Conservation (phyloP, 1,140 invertebrate genomes). For the Pollicipes pollicipes region DNA sequence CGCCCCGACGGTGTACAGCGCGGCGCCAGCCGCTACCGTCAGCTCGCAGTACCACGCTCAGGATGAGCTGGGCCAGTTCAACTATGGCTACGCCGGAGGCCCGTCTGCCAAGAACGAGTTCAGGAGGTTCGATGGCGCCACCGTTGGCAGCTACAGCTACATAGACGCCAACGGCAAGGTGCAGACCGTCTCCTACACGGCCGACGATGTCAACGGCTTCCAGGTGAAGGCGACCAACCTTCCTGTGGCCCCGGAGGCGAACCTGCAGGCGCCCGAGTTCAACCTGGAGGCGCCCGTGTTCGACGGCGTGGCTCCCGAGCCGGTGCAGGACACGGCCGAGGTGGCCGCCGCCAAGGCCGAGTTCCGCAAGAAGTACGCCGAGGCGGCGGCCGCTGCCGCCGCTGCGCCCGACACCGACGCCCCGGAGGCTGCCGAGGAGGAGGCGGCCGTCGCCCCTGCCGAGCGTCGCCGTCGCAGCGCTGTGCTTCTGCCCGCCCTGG, state of each 20-base stretch:
- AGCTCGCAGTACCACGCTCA: slow-evolving; percentile 18
- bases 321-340: slow-evolving; percentile 12
- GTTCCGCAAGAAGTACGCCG: slow-evolving; percentile 13
- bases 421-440: neutral
- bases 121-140: slow-evolving; percentile 16
- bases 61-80: slow-evolving; percentile 25
- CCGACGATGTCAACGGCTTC: slow-evolving; percentile 16
- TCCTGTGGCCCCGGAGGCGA: slow-evolving; percentile 5
- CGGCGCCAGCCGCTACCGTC: slow-evolving; percentile 6
- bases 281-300: slow-evolving; percentile 19
- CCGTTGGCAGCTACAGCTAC: slow-evolving; percentile 18
- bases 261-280: neutral
- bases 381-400: slow-evolving; percentile 17
- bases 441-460: slow-evolving; percentile 1
- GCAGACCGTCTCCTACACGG: slow-evolving; percentile 19
- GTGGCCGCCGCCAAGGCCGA: slow-evolving; percentile 14
- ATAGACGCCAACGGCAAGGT: slow-evolving; percentile 19
- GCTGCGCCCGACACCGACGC: slow-evolving; percentile 8
- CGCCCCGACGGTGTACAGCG: slow-evolving; percentile 3
- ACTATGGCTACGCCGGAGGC: slow-evolving; percentile 37
- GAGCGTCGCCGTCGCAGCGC: slow-evolving; percentile 2
- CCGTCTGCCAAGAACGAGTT: slow-evolving; percentile 17
- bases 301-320: slow-evolving; percentile 11
- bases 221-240: slow-evolving; percentile 17
- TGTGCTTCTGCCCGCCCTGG: neutral